Percentiles rank a stretch among this genome's conserved stretches.
Conservation (phyloP, 2,113 vertebrate genomes). For the Ammospiza nelsoni region DNA sequence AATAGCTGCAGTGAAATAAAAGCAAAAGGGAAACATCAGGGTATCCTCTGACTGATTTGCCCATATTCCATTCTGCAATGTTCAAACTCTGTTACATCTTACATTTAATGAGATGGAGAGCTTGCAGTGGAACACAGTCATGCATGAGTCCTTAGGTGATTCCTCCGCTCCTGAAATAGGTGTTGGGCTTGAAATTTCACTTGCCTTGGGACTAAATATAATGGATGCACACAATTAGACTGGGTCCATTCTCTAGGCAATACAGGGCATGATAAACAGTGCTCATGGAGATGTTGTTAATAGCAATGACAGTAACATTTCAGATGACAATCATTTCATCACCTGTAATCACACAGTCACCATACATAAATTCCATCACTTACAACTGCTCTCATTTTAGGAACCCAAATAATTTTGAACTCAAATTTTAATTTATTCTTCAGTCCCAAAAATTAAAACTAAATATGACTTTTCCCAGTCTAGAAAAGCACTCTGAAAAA, state of each 20-base stretch:
- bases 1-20: background rate
- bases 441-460: background rate
- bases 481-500: background rate
- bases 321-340: background rate
- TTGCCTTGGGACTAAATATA: background rate
- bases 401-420: background rate
- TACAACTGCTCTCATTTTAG: background rate
- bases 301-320: background rate
- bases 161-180: accelerated
- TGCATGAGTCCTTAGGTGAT: background rate
- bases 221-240: background rate
- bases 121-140: background rate
- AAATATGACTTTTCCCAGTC: background rate
- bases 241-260: background rate
- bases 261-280: background rate
- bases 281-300: background rate
- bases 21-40: background rate
- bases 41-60: background rate
- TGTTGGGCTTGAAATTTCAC: background rate
- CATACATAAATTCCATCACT: background rate
- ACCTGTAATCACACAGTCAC: background rate
- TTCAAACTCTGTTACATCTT: background rate
- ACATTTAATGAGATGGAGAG: background rate
- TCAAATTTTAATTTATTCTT: background rate
- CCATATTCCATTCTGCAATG: background rate